Conservation (phyloP, 2,888 invertebrate species). For the Nomada fabriciana region DNA sequence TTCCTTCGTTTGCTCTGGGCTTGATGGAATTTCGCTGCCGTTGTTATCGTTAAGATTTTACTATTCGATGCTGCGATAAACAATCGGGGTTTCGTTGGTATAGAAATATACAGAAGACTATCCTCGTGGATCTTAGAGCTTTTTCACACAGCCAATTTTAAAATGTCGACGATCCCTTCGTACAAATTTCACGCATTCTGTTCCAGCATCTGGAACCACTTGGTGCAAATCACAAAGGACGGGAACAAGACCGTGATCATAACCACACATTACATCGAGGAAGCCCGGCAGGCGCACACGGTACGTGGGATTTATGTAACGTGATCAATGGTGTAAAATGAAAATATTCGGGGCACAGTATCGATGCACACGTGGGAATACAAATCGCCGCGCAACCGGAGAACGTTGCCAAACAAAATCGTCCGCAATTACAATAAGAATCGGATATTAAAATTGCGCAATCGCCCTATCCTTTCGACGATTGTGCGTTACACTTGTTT, state of each 20-base stretch:
- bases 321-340: neutral
- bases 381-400: constrained; percentile 3
- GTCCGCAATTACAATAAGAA: constrained; percentile 3
- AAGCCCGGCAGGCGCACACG: constrained; percentile 95
- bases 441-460: neutral
- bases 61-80: too few species aligned
- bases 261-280: constrained; percentile 98
- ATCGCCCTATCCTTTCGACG: neutral
- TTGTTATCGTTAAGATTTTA: too few species aligned
- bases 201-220: constrained; percentile 95
- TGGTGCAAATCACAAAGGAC: constrained; percentile 95
- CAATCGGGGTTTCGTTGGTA: too few species aligned
- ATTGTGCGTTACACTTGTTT: neutral
- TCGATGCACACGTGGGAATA: constrained; percentile 20
- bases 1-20: too few species aligned
- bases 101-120: too few species aligned
- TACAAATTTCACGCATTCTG: neutral
- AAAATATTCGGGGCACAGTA: constrained; percentile 41
- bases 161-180: too few species aligned
- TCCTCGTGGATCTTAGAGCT: too few species aligned
- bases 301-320: constrained; percentile 85
- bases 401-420: constrained; percentile 4
- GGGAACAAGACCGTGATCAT: constrained; percentile 96
- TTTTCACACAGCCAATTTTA: too few species aligned
- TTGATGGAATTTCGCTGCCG: too few species aligned